Base-by-base conservation (phyloP, 2,888 invertebrate genomes). In the Lepidocyrtoides sp. region DNA sequence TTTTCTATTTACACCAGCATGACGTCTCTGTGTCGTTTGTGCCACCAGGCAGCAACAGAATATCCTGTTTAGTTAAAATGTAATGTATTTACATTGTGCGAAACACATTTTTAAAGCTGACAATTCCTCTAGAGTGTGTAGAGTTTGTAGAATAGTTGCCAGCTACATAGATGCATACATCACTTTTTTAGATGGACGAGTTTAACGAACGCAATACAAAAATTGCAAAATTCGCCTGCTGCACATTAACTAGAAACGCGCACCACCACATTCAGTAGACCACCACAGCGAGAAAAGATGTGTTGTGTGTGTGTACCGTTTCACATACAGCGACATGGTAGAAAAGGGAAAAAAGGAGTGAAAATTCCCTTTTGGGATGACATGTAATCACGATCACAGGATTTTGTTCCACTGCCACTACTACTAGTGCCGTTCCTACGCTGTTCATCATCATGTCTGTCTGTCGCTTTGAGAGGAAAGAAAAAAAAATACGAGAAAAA, bases 321-420 rank as follows among this genome's bases (percentile, higher is more conserved):
- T 32, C 29, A 32, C n/a, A 66, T 7, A 29, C 2, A 3, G 2
- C 2, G 5, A 3, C 60, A 66, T 66, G 12, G 14, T 36, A n/a
- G 63, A 54, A 60, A 60, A 20, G n/a, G n/a, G n/a, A n/a, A n/a
- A n/a, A 77, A 44, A 20, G 51, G 57, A 84, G 91, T 54, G 86
- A 86, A 89, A 91, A 91, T 91, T 81, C 91, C 91, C 91, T 86
- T 91, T 60, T 86, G 91, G 91, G 91, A 91, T 86, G 91, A 91
- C 86, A 91, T 91, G 91, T 91, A 91, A 91, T 91, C 91, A 91
- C 91, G 79, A 91, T 79, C 91, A 79, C 85, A 85, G 84, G 85
- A 91, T 86, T 91, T 91, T 81, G 26, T 77, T 90, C 54, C 66
- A 57, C 79, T 85, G 77, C 79, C n/a, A n/a, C n/a, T n/a, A n/a